These are phyloP conservation scores for Monopterus albus DNA, from an alignment of 2,113 vertebrate genomes.

Conservation along the genomic window DNA sequence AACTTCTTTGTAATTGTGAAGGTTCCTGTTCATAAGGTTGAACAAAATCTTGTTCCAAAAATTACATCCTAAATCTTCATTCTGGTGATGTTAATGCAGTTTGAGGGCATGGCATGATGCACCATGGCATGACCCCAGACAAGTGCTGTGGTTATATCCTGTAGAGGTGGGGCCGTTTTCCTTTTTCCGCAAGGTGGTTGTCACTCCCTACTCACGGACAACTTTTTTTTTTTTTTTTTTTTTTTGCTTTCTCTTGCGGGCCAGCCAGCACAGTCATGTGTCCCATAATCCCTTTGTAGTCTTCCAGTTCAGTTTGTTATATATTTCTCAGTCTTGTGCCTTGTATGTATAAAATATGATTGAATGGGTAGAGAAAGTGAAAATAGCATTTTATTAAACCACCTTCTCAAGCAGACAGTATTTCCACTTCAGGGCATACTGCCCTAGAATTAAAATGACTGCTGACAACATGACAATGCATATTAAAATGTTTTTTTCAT, in stretches of 20 bases:
- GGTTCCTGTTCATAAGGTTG: slow-evolving; percentile 14
- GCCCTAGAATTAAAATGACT: no score
- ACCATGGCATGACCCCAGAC: slow-evolving; percentile 20
- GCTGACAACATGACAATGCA: no score
- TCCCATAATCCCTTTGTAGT: slow-evolving; percentile 56
- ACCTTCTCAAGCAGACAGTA: no score
- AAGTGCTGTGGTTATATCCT: slow-evolving; percentile 19
- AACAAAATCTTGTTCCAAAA: no score
- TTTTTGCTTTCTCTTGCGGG: slow-evolving; percentile 42
- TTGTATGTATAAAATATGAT: no score
- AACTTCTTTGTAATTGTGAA: slow-evolving; percentile 4
- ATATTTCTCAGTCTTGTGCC: slow-evolving; percentile 8
- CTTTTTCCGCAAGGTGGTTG: slow-evolving; percentile 3
- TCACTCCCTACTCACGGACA: no score
- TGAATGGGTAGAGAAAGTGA: no score
- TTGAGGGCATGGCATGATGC: slow-evolving; percentile 5
- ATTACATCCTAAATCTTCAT: slow-evolving; percentile 15
- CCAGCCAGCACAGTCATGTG: slow-evolving; percentile 61
- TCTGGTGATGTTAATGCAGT: slow-evolving; percentile 23
- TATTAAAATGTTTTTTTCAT: no score
- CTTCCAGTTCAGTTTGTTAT: slow-evolving; percentile 43
- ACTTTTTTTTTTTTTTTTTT: no score
- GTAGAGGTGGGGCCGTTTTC: not conserved
- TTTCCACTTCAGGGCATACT: no score
- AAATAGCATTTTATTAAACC: no score